phyloP scores from a whole-genome alignment of 2,797 vertebrate species.

The Nyctibius grandis region DNA sequence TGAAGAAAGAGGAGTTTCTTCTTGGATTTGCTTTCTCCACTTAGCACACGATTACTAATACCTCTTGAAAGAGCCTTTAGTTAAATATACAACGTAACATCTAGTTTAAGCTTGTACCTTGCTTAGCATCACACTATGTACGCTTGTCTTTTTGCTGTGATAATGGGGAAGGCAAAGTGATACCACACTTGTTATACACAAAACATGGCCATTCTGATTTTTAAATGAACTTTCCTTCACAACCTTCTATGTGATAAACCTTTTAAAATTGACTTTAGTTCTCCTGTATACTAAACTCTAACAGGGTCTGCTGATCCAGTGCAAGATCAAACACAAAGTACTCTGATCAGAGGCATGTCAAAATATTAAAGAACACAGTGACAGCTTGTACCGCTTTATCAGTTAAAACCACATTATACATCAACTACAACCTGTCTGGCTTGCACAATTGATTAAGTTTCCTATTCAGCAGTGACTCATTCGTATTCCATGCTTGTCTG shows the following conservation, averaged over 20 bases:
- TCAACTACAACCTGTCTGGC: slow-evolving; percentile 72
- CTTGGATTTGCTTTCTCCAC: not conserved
- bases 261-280: not conserved
- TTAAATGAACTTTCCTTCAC: not conserved
- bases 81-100: not conserved
- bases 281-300: slow-evolving; percentile 18
- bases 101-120: not conserved
- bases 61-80: not conserved
- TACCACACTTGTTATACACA: not conserved
- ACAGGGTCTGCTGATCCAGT: slow-evolving; percentile 74
- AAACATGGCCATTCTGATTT: not conserved
- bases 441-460: slow-evolving; percentile 66
- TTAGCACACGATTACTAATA: not conserved
- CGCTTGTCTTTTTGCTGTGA: not conserved
- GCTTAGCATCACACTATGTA: not conserved
- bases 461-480: slow-evolving; percentile 63
- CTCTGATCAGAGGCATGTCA: slow-evolving; percentile 68
- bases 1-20: not conserved
- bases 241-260: not conserved
- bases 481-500: slow-evolving; percentile 69
- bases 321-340: slow-evolving; percentile 81
- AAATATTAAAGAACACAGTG: slow-evolving; percentile 63
- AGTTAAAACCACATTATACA: slow-evolving; percentile 60
- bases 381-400: slow-evolving; percentile 63
- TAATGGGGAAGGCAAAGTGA: not conserved